Conservation (phyloP, 2,113 vertebrate genomes). For the Chrysemys picta region DNA sequence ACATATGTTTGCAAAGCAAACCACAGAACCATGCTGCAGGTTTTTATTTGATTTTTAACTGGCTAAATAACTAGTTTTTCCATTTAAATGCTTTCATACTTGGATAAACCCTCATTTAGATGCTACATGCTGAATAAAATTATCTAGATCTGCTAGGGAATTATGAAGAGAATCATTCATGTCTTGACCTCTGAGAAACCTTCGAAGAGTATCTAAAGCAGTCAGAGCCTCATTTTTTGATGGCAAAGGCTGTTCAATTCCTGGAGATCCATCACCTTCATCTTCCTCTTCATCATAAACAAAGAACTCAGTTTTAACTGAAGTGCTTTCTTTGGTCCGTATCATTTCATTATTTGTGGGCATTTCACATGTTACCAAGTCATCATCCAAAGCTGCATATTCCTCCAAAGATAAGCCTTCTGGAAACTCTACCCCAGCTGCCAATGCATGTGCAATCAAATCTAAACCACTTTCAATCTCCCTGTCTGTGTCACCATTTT, state of each 20-base stretch:
- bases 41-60: conserved; percentile 21
- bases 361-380: conserved; percentile 56
- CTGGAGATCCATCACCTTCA: background rate
- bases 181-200: conserved; percentile 74
- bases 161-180: conserved; percentile 43
- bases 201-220: conserved; percentile 76
- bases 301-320: conserved; percentile 30
- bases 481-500: background rate
- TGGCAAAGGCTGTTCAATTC: conserved; percentile 52
- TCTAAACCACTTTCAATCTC: conserved; percentile 46
- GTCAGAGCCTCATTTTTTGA: conserved; percentile 72
- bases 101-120: conserved; percentile 47
- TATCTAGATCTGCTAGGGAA: conserved; percentile 77
- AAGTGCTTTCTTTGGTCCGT: background rate
- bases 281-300: conserved; percentile 55
- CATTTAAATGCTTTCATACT: conserved; percentile 1
- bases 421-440: conserved; percentile 75
- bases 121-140: conserved; percentile 68
- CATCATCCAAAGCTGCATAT: conserved; percentile 73
- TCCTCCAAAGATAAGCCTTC: conserved; percentile 73
- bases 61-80: background rate
- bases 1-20: conserved; percentile 22
- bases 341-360: background rate
- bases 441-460: conserved; percentile 56
- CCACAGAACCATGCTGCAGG: background rate